Percentiles rank a stretch among this genome's conserved stretches.
phyloP scores from a whole-genome alignment of 2,888 invertebrate species.

The Stratiomys singularior region DNA sequence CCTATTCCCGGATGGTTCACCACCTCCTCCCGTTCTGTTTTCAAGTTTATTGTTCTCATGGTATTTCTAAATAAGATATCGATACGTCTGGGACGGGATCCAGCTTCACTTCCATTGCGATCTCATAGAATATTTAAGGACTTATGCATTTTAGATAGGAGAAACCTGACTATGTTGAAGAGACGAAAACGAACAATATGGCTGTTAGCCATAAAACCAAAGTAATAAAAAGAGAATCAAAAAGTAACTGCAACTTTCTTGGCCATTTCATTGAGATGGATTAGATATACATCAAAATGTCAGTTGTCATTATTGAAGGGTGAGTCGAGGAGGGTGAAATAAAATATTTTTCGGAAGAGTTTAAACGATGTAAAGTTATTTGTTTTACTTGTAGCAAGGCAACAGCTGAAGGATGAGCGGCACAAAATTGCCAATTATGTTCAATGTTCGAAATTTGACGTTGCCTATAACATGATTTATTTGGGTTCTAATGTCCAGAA shows the following conservation, averaged over 20 bases:
- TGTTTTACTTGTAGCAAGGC: too few relatives aligned
- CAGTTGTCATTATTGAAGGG: neutral
- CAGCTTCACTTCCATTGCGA: neutral
- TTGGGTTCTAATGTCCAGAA: too few relatives aligned
- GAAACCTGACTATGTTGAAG: neutral
- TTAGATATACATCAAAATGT: slow-evolving; percentile 34
- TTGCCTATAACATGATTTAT: too few relatives aligned
- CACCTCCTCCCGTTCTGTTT: neutral
- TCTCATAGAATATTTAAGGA: slow-evolving; percentile 19
- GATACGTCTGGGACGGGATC: neutral
- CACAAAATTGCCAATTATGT: too few relatives aligned
- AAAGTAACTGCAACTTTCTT: slow-evolving; percentile 11
- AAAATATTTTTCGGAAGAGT: too few relatives aligned
- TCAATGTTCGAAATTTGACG: too few relatives aligned
- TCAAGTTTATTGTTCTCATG: slow-evolving; percentile 11
- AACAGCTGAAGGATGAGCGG: too few relatives aligned
- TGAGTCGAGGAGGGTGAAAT: too few relatives aligned
- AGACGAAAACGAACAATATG: slow-evolving; percentile 20
- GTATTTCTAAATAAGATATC: slow-evolving; percentile 26
- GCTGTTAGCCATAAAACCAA: slow-evolving; percentile 7
- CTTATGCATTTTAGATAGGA: slow-evolving; percentile 18
- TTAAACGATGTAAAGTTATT: too few relatives aligned
- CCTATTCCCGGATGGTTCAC: neutral
- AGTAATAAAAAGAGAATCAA: slow-evolving; percentile 27
- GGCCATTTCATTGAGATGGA: slow-evolving; percentile 24